Evolutionary conservation across 1,140 invertebrate species (phyloP).

Genomic region (Neomicropteryx cornuta): DNA sequence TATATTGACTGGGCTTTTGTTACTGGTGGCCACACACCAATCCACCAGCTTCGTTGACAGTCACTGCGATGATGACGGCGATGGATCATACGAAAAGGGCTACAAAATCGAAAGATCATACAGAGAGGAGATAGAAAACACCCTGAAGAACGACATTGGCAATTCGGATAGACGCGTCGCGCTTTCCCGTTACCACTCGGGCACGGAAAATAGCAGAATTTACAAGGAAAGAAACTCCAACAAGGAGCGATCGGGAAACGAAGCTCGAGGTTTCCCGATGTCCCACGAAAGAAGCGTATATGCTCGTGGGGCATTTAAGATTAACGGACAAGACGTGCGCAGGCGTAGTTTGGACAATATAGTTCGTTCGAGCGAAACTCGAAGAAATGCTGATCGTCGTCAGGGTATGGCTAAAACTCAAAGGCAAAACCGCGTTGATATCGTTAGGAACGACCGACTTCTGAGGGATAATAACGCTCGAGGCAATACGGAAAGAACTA

Average conservation of each 20-base stretch:
- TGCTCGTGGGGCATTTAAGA: too few relatives aligned
- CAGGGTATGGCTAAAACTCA: too few relatives aligned
- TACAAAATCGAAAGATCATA: constrained; percentile 9
- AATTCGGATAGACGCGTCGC: constrained; percentile 11
- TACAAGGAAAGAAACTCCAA: constrained; percentile 14
- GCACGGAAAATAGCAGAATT: constrained; percentile 16
- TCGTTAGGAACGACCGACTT: too few relatives aligned
- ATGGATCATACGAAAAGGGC: constrained; percentile 9
- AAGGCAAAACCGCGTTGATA: too few relatives aligned
- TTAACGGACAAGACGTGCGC: too few relatives aligned
- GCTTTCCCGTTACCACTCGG: constrained; percentile 14
- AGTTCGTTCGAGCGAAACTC: too few relatives aligned
- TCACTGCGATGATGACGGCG: constrained; percentile 8
- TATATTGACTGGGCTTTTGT: constrained; percentile 9
- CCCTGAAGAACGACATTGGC: constrained; percentile 13
- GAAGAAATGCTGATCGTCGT: too few relatives aligned
- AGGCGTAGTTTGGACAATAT: too few relatives aligned
- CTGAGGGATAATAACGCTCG: too few relatives aligned
- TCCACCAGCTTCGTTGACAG: constrained; percentile 13
- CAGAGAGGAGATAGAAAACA: constrained; percentile 13
- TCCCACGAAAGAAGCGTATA: too few relatives aligned
- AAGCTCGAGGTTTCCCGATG: not conserved
- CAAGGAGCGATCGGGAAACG: constrained; percentile 8
- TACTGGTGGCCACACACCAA: constrained; percentile 12
- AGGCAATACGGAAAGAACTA: too few relatives aligned